Conservation (phyloP, 2,888 invertebrate species). For the Drosophila vallismaia region DNA sequence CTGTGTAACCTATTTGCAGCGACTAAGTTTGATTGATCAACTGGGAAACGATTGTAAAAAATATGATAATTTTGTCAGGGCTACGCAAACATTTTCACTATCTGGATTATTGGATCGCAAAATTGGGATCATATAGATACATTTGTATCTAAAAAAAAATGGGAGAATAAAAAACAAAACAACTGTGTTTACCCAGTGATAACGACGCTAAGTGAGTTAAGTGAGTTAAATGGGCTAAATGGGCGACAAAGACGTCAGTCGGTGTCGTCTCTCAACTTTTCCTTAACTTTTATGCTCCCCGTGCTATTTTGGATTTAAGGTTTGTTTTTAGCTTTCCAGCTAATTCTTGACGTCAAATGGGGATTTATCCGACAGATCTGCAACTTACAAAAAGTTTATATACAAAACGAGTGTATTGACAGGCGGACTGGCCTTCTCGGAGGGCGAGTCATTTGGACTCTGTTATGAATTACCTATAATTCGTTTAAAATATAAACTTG, state of each 20-base stretch:
- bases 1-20: conserved; percentile 56
- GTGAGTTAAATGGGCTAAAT: conserved; percentile 21
- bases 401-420: conserved; percentile 38
- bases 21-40: conserved; percentile 65
- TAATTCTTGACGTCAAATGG: conserved; percentile 33
- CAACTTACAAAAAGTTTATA: neutral
- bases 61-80: conserved; percentile 25
- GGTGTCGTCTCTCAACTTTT: conserved; percentile 28
- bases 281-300: conserved; percentile 21
- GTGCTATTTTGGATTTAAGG: conserved; percentile 28
- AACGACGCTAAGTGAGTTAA: conserved; percentile 21
- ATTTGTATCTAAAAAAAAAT: conserved; percentile 15
- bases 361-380: conserved; percentile 3
- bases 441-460: conserved; percentile 38
- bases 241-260: conserved; percentile 59
- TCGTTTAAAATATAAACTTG: conserved; percentile 37
- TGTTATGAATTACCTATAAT: conserved; percentile 29
- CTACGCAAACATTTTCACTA: conserved; percentile 30
- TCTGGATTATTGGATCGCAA: conserved; percentile 22
- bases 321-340: conserved; percentile 28
- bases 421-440: conserved; percentile 33
- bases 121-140: conserved; percentile 9
- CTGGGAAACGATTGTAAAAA: conserved; percentile 25
- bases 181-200: conserved; percentile 38
- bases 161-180: conserved; percentile 27